Evolutionary conservation across 2,888 invertebrate species (phyloP), one percentile per base, ranked within the genome.

Genomic region (Lysandra coridon): DNA sequence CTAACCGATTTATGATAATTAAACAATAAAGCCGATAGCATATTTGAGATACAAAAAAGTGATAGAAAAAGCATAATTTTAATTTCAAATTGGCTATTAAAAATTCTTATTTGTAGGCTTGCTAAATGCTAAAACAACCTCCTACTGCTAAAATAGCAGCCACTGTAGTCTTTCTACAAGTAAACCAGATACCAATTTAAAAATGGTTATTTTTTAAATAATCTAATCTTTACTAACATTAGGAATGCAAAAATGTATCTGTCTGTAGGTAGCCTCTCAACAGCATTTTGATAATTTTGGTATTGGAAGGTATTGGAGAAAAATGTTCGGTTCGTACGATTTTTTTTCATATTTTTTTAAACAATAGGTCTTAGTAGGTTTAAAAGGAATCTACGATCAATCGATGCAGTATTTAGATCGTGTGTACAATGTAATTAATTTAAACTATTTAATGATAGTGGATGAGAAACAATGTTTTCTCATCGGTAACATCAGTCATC

Each of bases 401-500:
- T 69, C 5, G 33, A 14, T 14, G 1, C 14, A 14, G 33, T 69
- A 69, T 69, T 37, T 69, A 69, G 33, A 33, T 69, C 33, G 64
- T 64, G 64, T 33, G 69, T 33, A 33, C 12, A 69, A 44, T n/a
- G 73, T 44, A 73, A 73, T 44, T 73, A 73, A 44, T 73, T 37
- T 44, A n/a, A 44, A 73, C 64, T 79, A 78, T 78, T 60, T 57
- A 76, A 62, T 79, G 78, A 23, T 40, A 64, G 78, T 79, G 33
- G 33, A 69, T 69, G 69, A 69, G 33, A 69, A 69, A 69, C 81
- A 80, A 81, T 81, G 82, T 80, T 79, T 90, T 89, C 88, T 88
- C 86, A 91, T 92, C 88, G 87, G 91, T 91, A 92, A 91, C 90
- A 92, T 91, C 91, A 93, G 90, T 93, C 92, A 92, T 91, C 85